phyloP scores from a whole-genome alignment of 2,888 invertebrate species.

The Metallyticus violacea region DNA sequence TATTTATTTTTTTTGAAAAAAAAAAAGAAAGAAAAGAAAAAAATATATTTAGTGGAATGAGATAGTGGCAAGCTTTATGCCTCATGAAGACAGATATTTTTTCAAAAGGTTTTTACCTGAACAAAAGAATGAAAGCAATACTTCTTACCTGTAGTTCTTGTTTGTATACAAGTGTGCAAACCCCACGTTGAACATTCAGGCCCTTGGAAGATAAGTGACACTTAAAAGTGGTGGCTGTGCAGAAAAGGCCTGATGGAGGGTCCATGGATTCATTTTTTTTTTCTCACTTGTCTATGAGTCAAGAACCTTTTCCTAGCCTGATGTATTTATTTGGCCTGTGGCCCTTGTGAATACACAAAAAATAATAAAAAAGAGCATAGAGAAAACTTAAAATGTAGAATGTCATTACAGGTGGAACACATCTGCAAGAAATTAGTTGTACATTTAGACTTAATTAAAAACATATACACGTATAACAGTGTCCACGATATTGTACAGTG shows the following conservation, averaged over 20 bases:
- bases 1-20: slow-evolving; percentile 16
- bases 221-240: slow-evolving; percentile 15
- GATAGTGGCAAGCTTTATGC: slow-evolving; percentile 22
- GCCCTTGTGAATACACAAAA: slow-evolving; percentile 29
- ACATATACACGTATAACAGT: slow-evolving; percentile 29
- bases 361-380: slow-evolving; percentile 17
- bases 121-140: slow-evolving; percentile 34
- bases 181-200: slow-evolving; percentile 23
- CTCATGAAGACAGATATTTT: slow-evolving; percentile 33
- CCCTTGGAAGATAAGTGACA: slow-evolving; percentile 12
- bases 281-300: slow-evolving; percentile 27
- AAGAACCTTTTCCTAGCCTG: slow-evolving; percentile 29
- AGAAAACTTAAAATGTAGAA: slow-evolving; percentile 9
- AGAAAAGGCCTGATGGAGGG: slow-evolving; percentile 20
- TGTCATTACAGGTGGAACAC: slow-evolving; percentile 25
- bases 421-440: slow-evolving; percentile 30
- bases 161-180: slow-evolving; percentile 33
- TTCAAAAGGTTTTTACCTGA: slow-evolving; percentile 36
- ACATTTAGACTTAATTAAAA: slow-evolving; percentile 33
- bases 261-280: slow-evolving; percentile 20
- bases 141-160: slow-evolving; percentile 31
- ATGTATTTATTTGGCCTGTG: slow-evolving; percentile 33
- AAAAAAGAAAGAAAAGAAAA: neutral
- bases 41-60: slow-evolving; percentile 8
- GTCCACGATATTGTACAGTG: slow-evolving; percentile 19